Percentiles rank a stretch among this genome's conserved stretches.
Evolutionary conservation across 2,113 vertebrate species (phyloP).

Genomic region (Propithecus coquereli): DNA sequence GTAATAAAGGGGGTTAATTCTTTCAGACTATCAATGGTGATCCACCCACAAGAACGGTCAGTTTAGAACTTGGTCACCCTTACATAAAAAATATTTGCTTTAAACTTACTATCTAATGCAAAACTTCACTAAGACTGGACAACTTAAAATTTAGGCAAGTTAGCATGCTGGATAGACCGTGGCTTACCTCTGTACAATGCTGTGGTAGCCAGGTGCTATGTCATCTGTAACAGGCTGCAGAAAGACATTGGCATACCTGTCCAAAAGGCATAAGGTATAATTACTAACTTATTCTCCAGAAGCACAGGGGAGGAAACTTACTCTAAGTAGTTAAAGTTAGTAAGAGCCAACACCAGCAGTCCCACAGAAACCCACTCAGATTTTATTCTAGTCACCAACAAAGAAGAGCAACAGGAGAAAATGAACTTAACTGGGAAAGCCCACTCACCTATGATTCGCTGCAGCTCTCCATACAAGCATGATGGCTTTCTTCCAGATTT

Average conservation of each 20-base stretch:
- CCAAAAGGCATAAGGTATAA: conserved; percentile 47
- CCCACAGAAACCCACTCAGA: not conserved
- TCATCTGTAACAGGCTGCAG: conserved; percentile 98
- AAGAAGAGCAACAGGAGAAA: not conserved
- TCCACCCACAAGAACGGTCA: not conserved
- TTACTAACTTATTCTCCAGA: conserved; percentile 8
- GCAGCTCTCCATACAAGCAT: conserved; percentile 99
- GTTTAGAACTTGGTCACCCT: not conserved
- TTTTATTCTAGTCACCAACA: conserved; percentile 2
- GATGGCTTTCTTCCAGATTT: conserved; percentile 99
- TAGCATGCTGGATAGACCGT: not conserved
- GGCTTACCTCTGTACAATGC: conserved; percentile 97
- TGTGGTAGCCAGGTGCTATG: conserved; percentile 98
- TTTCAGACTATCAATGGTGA: not conserved
- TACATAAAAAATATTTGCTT: conserved; percentile 10
- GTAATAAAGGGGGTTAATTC: not conserved
- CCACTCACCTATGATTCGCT: conserved; percentile 95
- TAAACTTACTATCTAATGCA: conserved; percentile 2
- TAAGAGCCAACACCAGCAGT: not conserved
- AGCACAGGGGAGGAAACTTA: not conserved
- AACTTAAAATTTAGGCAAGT: not conserved
- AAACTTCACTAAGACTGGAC: conserved; percentile 22
- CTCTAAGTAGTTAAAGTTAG: not conserved
- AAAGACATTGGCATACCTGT: conserved; percentile 98
- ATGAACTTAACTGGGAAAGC: not conserved